Evolutionary conservation across 2,888 invertebrate genomes (phyloP), one percentile per base, ranked within the genome.

Genomic region (Spisula solida): DNA sequence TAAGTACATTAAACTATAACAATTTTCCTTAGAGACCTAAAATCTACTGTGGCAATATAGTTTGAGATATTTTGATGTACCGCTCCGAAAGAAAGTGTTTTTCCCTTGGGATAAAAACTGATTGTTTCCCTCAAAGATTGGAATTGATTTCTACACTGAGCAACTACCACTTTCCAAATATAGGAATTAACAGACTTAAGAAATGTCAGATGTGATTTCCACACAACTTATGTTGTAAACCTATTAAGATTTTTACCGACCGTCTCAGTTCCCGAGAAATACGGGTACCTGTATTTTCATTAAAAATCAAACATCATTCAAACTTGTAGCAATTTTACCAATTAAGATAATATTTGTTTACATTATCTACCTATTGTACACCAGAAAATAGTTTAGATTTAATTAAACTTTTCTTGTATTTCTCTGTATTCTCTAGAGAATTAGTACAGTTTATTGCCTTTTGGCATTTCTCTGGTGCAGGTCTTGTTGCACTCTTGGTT

Each of bases 11-110:
- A 66, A 66, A 66, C 60, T 25, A 66, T 66, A 10, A 25, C 25
- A 66, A 5, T 66, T 6, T 66, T 25, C 60, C 60, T 25, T 25
- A 25, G 60, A 66, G 60, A 66, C 60, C n/a, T 1, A 10, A 66
- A n/a, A 66, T 66, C 25, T 66, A 66, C 56, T 56, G 56, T 56
- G 14, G 18, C 56, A 56, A 6, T n/a, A 56, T 56, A 56, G 2
- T 66, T 66, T 25, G 60, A 66, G 60, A 66, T 66, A 66, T 66
- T 66, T 66, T 66, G 60, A 66, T 66, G 10, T 66, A 66, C 60
- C 1, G 60, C 8, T 2, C 60, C 60, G 25, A 20, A 66, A 25
- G 60, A 25, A 66, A 25, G 60, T 66, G 60, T 25, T 66, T 25
- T 66, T 66, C 60, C 60, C 25, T 25, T 25, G 60, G 60, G 60